Conservation (phyloP, 2,113 vertebrate genomes). For the Melanotaenia duboulayi region DNA sequence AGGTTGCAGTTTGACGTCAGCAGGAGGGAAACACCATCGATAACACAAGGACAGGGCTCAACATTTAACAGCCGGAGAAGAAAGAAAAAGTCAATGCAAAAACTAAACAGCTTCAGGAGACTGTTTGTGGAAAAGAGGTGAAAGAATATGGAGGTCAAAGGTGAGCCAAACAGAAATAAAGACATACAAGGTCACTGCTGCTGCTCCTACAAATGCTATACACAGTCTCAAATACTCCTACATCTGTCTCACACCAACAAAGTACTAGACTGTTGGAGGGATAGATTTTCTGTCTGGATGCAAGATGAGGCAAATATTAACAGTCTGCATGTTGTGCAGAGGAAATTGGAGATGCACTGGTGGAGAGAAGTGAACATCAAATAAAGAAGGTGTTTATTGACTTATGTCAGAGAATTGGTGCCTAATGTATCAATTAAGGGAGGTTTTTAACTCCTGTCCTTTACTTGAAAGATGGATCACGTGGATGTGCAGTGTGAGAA, state of each 20-base stretch:
- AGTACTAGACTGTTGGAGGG: slow-evolving; percentile 21
- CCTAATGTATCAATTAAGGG: slow-evolving; percentile 31
- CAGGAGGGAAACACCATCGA: neutral
- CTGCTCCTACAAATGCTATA: neutral
- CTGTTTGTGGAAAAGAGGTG: slow-evolving; percentile 25
- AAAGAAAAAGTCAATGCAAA: neutral
- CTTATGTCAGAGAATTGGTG: slow-evolving; percentile 32
- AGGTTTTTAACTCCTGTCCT: slow-evolving; percentile 39
- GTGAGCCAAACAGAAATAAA: slow-evolving; percentile 41
- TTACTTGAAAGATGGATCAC: slow-evolving; percentile 21
- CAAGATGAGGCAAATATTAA: slow-evolving; percentile 53
- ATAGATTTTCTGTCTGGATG: slow-evolving; percentile 61
- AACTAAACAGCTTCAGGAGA: slow-evolving; percentile 19
- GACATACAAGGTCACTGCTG: slow-evolving; percentile 23
- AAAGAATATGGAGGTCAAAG: slow-evolving; percentile 42
- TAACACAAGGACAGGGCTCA: slow-evolving; percentile 4
- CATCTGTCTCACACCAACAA: slow-evolving; percentile 7
- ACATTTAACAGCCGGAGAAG: slow-evolving; percentile 13
- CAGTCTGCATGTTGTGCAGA: slow-evolving; percentile 37
- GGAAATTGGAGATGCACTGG: slow-evolving; percentile 6
- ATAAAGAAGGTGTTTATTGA: slow-evolving; percentile 74
- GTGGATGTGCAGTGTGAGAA: neutral
- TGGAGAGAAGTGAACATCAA: slow-evolving; percentile 45
- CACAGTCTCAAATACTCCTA: slow-evolving; percentile 20
- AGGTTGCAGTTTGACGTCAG: slow-evolving; percentile 11